Base-by-base conservation (phyloP, 2,888 invertebrate species). In the Eurytoma adleriae region DNA sequence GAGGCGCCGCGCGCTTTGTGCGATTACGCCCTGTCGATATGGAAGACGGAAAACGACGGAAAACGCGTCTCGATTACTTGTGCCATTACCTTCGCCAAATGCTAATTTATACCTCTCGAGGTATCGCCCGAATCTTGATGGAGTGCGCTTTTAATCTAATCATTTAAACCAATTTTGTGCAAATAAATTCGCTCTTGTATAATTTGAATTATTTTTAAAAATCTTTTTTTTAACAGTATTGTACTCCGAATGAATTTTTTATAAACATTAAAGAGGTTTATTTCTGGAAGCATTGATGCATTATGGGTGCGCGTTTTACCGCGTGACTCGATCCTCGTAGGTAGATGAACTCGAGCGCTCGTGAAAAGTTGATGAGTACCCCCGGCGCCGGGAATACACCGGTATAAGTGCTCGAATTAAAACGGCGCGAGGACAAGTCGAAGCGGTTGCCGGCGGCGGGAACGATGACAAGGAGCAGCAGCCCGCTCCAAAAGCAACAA, bases 21-120 rank as follows among this genome's bases (percentile, higher is more conserved):
- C 81, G 83, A 84, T 84, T 85, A 83, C 83, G 82, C 82, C 80
- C 50, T 61, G 24, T 69, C 64, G 68, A 69, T 73, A 64, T 59
- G 57, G 62, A 77, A 54, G 72, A 48, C 16, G 40, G 61, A 67
- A 68, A 56, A 40, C 12, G 7, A 59, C 64, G 71, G 40, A 54
- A 30, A 50, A 20, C 24, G 27, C 54, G 52, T 57, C 71, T 75
- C 71, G 71, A 80, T 79, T 79, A 79, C 70, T 64, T 59, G 69
- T 56, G 69, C 62, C 79, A 62, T 79, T 79, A 64, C 62, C 79
- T 66, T 40, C 24, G 70, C 70, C 10, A 52, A 61, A 66, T 70
- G 62, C 64, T 75, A 69, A 70, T 70, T 71, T 74, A 68, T 61
- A 57, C 40, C 10, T 7, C 40, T 24, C 24, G 24, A 10, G 7